Conservation (phyloP, 2,113 vertebrate genomes). For the Coptodon rendalli region DNA sequence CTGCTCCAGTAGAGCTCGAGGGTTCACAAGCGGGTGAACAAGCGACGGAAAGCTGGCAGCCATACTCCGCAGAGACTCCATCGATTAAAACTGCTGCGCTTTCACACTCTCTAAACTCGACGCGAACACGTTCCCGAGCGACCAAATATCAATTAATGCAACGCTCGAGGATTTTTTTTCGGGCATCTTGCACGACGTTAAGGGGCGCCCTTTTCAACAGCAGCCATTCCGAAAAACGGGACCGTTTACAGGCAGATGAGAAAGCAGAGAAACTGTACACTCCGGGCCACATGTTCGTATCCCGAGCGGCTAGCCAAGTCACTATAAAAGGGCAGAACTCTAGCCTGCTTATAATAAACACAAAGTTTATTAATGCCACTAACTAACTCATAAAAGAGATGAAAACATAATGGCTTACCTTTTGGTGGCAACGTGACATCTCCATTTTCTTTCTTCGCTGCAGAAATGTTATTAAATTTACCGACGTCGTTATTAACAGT, state of each 20-base stretch:
- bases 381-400: neutral
- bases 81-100: neutral
- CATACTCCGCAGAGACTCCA: neutral
- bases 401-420: conserved; percentile 46
- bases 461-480: conserved; percentile 28
- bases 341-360: neutral
- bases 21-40: conserved; percentile 47
- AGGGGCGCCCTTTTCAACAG: neutral
- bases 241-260: conserved; percentile 6
- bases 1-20: neutral
- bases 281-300: conserved; percentile 17
- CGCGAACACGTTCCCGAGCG: neutral
- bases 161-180: neutral
- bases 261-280: neutral
- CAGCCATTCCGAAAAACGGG: neutral
- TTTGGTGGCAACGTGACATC: conserved; percentile 60
- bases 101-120: neutral
- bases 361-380: conserved; percentile 8
- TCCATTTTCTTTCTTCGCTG: conserved; percentile 66
- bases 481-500: neutral
- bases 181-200: neutral
- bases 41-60: conserved; percentile 12
- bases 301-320: neutral
- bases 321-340: neutral
- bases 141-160: neutral